Evolutionary conservation across 2,888 invertebrate genomes (phyloP).

Genomic region (Entomobrya multifasciata): DNA sequence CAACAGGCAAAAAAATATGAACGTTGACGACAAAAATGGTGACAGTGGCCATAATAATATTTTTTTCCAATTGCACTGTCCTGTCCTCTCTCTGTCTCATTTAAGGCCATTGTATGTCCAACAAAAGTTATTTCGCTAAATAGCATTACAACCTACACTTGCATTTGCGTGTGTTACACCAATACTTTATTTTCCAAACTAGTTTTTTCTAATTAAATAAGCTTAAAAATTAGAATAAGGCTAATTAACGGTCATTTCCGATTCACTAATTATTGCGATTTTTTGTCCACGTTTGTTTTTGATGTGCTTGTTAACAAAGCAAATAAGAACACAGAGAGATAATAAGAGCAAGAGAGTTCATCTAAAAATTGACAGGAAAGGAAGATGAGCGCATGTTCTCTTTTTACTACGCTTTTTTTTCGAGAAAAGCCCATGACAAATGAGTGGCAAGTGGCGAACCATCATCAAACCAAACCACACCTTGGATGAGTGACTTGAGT

Average conservation of each 20-base stretch:
- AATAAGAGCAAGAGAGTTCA: constrained; percentile 3
- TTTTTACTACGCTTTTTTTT: neutral
- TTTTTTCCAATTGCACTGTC: neutral
- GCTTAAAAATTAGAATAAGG: constrained; percentile 41
- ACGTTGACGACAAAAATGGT: neutral
- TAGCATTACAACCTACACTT: neutral
- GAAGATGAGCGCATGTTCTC: neutral
- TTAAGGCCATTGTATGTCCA: constrained; percentile 2
- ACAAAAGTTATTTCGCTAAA: too few relatives aligned
- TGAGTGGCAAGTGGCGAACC: constrained; percentile 73
- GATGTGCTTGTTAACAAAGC: constrained; percentile 14
- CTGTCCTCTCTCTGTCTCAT: constrained; percentile 11
- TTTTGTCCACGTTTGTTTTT: neutral
- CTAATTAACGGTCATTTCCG: constrained; percentile 72
- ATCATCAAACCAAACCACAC: constrained; percentile 58
- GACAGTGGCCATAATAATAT: neutral
- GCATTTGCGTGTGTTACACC: neutral
- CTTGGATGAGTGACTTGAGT: constrained; percentile 25
- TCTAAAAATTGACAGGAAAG: constrained; percentile 31
- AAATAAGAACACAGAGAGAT: neutral
- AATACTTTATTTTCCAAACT: neutral
- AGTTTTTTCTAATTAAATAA: neutral
- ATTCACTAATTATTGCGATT: constrained; percentile 47
- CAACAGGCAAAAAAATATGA: constrained; percentile 23
- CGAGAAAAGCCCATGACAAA: constrained; percentile 67